These are phyloP conservation scores for Tromatobia lineatoria DNA, from an alignment of 2,888 invertebrate species.

Conservation along the genomic window DNA sequence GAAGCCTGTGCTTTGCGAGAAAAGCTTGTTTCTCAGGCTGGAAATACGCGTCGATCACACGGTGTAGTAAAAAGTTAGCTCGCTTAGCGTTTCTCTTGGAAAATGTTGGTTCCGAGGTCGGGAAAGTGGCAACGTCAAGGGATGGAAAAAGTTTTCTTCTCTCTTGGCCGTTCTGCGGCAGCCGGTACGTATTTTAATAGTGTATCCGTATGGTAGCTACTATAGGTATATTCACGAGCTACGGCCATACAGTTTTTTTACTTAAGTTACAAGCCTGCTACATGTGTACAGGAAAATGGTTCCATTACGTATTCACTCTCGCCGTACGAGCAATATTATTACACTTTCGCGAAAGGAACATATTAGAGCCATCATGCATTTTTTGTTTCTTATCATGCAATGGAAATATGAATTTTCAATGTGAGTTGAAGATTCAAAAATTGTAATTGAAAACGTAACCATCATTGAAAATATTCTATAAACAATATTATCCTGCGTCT, in stretches of 20 bases:
- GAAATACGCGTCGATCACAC: conserved; percentile 23
- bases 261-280: not conserved
- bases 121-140: conserved; percentile 7
- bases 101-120: conserved; percentile 8
- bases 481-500: no score
- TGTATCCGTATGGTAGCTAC: conserved; percentile 19
- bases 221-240: not conserved
- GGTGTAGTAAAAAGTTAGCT: conserved; percentile 20
- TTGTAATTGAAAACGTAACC: not conserved
- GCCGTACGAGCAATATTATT: not conserved
- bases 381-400: conserved; percentile 2
- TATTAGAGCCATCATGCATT: not conserved
- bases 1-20: not conserved
- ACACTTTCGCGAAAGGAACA: not conserved
- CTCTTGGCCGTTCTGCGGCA: conserved; percentile 3
- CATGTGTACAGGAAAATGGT: conserved; percentile 1
- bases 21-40: conserved; percentile 4
- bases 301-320: conserved; percentile 4
- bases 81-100: conserved; percentile 12
- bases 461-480: no score
- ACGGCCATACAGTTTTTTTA: conserved; percentile 4
- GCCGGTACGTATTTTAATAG: conserved; percentile 25
- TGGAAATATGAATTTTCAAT: not conserved
- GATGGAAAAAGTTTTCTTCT: conserved; percentile 43
- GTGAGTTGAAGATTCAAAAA: not conserved